A percentile compares a stretch with the other conserved stretches of the same genome.
Conservation (phyloP, 2,797 vertebrate genomes). For the Gymnoscopelus microlampas region DNA sequence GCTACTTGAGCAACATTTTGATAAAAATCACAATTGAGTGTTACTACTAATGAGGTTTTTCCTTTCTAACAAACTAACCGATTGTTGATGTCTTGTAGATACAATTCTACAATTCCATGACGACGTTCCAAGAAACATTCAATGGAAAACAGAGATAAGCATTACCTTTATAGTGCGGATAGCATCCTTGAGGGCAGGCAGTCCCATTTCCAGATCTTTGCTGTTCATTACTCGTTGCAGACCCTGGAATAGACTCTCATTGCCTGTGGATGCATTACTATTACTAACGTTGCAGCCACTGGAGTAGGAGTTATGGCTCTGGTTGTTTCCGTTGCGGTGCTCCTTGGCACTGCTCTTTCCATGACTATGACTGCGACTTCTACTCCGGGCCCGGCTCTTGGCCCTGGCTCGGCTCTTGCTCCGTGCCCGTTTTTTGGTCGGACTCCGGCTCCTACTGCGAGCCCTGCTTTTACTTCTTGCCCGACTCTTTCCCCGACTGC, state of each 20-base stretch:
- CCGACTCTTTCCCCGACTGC: constrained; percentile 13
- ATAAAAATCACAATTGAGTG: not conserved
- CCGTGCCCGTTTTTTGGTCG: no score
- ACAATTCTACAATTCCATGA: no score
- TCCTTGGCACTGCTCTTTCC: constrained; percentile 34
- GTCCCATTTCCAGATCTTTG: constrained; percentile 85
- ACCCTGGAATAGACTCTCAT: constrained; percentile 73
- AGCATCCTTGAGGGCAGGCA: constrained; percentile 89
- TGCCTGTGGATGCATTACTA: constrained; percentile 18
- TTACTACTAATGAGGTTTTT: no score
- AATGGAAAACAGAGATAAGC: not conserved
- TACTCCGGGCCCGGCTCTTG: constrained; percentile 42
- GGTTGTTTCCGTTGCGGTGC: constrained; percentile 42
- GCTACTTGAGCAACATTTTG: not conserved
- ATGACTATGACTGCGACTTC: constrained; percentile 39
- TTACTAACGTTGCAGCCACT: constrained; percentile 34
- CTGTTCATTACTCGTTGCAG: constrained; percentile 79
- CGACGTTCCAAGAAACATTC: no score
- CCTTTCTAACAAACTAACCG: no score
- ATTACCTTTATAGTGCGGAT: constrained; percentile 86
- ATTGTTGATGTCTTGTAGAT: no score
- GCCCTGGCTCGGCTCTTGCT: constrained; percentile 52
- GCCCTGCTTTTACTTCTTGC: constrained; percentile 53
- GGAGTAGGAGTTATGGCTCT: constrained; percentile 28
- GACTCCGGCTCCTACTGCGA: constrained; percentile 22